phyloP scores from a whole-genome alignment of 2,113 vertebrate genomes.

The Macquaria ambigua region DNA sequence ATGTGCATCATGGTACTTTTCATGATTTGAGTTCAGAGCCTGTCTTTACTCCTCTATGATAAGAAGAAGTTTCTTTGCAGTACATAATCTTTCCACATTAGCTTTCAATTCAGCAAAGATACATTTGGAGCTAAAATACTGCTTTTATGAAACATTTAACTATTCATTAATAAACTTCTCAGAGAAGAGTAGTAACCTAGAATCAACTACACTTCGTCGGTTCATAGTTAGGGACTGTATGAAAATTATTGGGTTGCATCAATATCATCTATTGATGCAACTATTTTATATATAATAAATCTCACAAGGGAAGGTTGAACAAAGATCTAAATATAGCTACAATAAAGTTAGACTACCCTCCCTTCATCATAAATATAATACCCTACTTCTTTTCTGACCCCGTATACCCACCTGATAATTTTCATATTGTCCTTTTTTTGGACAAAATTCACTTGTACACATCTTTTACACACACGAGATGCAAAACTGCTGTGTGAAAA shows the following conservation, averaged over 20 bases:
- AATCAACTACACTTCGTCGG: not conserved
- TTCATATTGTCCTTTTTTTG: not conserved
- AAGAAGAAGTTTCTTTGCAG: not conserved
- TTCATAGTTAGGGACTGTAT: not conserved
- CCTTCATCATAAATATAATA: not conserved
- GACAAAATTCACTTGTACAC: not conserved
- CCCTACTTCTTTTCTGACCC: not conserved
- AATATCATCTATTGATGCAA: not conserved
- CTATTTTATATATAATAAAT: no score
- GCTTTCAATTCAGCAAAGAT: not conserved
- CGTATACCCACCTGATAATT: not conserved
- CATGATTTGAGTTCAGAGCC: not conserved
- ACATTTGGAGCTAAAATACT: not conserved
- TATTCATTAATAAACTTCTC: not conserved
- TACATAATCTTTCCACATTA: not conserved
- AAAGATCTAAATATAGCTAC: not conserved
- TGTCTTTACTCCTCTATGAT: not conserved
- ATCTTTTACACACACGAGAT: not conserved
- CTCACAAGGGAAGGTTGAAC: not conserved
- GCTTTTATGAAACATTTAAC: not conserved
- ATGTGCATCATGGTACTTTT: not conserved
- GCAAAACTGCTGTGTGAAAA: not conserved
- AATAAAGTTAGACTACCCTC: not conserved
- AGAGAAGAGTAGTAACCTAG: not conserved
- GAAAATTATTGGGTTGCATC: not conserved